phyloP scores from a whole-genome alignment of 2,888 invertebrate genomes.

The Didymodactylos carnosus region DNA sequence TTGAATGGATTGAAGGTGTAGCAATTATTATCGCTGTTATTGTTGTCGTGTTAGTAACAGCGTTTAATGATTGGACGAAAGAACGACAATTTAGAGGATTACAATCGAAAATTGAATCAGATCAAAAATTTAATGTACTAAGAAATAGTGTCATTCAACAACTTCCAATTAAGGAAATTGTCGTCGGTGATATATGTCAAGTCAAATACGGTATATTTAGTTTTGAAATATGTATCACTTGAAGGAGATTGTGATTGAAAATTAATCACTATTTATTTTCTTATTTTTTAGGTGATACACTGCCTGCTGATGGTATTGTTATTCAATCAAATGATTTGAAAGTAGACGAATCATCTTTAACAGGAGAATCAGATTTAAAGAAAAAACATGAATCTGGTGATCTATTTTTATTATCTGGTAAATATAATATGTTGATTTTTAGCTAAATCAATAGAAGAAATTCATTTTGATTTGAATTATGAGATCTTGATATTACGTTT shows the following conservation, averaged over 20 bases:
- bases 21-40: constrained; percentile 97
- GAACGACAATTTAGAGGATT: constrained; percentile 96
- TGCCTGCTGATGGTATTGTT: constrained; percentile 89
- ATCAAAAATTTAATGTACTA: constrained; percentile 93
- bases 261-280: not conserved
- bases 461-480: no score
- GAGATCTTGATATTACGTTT: no score
- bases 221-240: no score
- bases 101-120: constrained; percentile 89
- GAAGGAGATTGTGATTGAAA: not conserved
- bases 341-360: constrained; percentile 93
- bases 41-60: constrained; percentile 95
- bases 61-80: constrained; percentile 98
- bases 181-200: constrained; percentile 93
- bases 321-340: constrained; percentile 97
- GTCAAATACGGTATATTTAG: constrained; percentile 43
- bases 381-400: constrained; percentile 47
- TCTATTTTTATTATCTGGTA: not conserved
- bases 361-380: constrained; percentile 97
- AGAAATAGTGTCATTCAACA: constrained; percentile 73
- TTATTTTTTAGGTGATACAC: constrained; percentile 74
- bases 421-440: not conserved
- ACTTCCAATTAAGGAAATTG: constrained; percentile 82
- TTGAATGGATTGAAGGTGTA: constrained; percentile 93
- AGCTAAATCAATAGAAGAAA: not conserved